phyloP scores from a whole-genome alignment of 2,113 vertebrate genomes.

The Lutjanus erythropterus region DNA sequence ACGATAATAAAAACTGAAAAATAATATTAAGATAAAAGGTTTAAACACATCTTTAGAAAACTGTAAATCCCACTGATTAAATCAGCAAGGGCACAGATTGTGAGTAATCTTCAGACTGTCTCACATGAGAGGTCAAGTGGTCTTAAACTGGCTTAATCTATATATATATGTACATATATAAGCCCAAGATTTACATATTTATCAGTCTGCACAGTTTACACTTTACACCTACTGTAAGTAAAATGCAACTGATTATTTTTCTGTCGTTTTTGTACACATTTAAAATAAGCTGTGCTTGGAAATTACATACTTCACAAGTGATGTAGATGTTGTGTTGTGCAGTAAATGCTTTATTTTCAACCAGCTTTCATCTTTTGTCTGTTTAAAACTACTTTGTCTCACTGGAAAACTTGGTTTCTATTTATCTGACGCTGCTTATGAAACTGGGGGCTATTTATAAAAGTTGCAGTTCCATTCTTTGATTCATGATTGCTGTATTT shows the following conservation, averaged over 20 bases:
- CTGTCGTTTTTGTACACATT: background rate
- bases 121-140: slow-evolving; percentile 42
- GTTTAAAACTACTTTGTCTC: background rate
- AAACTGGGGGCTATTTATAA: background rate
- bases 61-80: slow-evolving; percentile 35
- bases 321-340: background rate
- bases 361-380: background rate
- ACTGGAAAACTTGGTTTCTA: background rate
- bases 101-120: slow-evolving; percentile 47
- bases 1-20: background rate
- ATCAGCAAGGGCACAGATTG: slow-evolving; percentile 49
- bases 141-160: slow-evolving; percentile 44
- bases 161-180: slow-evolving; percentile 30
- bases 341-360: background rate
- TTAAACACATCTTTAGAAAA: slow-evolving; percentile 1
- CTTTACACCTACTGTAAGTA: background rate
- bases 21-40: slow-evolving; percentile 7
- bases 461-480: background rate
- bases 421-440: background rate
- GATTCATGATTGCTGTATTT: too few species aligned
- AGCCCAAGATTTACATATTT: slow-evolving; percentile 49
- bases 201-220: background rate
- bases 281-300: slow-evolving; percentile 6
- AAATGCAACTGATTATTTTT: background rate
- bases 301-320: background rate